Base-by-base conservation (phyloP, 2,113 vertebrate genomes). In the Oxygymnocypris stewartii region DNA sequence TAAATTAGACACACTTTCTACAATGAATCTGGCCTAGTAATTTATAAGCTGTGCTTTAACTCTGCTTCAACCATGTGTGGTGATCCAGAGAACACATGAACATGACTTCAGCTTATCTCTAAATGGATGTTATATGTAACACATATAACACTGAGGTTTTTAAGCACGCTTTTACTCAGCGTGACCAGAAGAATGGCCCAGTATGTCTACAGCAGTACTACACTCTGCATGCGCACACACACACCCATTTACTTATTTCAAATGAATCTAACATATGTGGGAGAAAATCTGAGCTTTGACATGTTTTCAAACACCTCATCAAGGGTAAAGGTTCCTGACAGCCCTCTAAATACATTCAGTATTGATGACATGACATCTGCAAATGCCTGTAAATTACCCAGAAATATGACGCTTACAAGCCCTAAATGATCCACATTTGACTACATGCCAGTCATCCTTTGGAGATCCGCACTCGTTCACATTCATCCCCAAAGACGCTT, bases 401-500 rank as follows among this genome's bases (percentile, higher is more conserved):
- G 65, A 31, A 71, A 79, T 85, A 61, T 2, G 44, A 82, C 12
- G 49, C 59, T 67, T 54, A 51, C 44, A 82, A 76, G 59, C 10
- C 40, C 40, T 81, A 47, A 74, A 65, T 84, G 25, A 79, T 82
- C 88, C 40, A 5, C 35, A 88, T 84, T 84, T 79, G 54, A 63
- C 65, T 37, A 71, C 59, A 61, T 44, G 80, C 87, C 88, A 79
- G 7, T 79, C 73, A 75, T 74, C n/a, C 57, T 77, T 40, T 80
- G 63, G 35, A 79, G 79, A 28, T 49, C 1, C 31, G 28, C 14
- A 57, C 11, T 80, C 37, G 49, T 89, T 82, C 6, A 12, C 59
- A 82, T 84, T 75, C 40, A 67, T 28, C 82, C 76, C 61, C 37
- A 87, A 87, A 86, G 59, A 63, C 23, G 44, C 79, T 74, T 91